Conservation (phyloP, 2,113 vertebrate genomes). For the Scomber colias region DNA sequence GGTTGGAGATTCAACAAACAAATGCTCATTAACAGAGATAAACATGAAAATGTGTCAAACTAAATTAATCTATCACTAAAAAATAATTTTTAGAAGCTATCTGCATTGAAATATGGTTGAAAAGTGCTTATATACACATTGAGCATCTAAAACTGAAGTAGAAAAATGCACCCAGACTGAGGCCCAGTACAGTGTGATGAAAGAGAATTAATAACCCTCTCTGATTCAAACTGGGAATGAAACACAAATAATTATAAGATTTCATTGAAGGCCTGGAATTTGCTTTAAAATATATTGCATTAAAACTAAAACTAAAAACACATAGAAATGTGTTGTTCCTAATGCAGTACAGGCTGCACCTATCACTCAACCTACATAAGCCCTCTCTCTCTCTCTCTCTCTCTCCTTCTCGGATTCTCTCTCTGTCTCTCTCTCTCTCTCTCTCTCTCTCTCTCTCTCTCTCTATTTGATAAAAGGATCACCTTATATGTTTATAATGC, state of each 20-base stretch:
- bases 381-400: background rate
- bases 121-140: background rate
- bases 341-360: conserved; percentile 61
- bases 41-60: conserved; percentile 30
- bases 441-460: background rate
- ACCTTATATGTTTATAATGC: conserved; percentile 41
- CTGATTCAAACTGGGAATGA: background rate
- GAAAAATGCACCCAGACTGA: conserved; percentile 61
- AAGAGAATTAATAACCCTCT: conserved; percentile 29
- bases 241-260: conserved; percentile 19
- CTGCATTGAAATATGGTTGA: background rate
- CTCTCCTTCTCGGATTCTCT: too few relatives aligned
- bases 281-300: background rate
- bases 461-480: conserved; percentile 16
- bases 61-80: background rate
- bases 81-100: background rate
- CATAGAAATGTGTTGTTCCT: conserved; percentile 24
- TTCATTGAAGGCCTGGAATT: conserved; percentile 16
- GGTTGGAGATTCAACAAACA: conserved; percentile 35
- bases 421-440: background rate
- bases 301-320: conserved; percentile 12
- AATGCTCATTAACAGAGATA: conserved; percentile 18
- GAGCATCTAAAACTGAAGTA: conserved; percentile 27
- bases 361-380: conserved; percentile 51
- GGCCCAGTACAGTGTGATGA: conserved; percentile 67